phyloP scores from a whole-genome alignment of 1,140 invertebrate genomes.

The Calliopsis andreniformis region DNA sequence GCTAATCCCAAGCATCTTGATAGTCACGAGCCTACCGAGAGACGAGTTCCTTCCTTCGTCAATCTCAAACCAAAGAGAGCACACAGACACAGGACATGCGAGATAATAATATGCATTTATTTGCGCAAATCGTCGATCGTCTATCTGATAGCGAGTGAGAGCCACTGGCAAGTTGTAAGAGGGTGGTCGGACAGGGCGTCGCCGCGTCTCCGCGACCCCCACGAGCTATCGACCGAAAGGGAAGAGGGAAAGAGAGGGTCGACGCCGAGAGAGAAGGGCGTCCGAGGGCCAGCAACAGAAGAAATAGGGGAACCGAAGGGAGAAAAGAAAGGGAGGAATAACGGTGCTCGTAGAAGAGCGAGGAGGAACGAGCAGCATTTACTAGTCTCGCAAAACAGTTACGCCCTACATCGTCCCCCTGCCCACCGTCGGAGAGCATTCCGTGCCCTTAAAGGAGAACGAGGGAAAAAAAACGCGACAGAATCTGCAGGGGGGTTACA shows the following conservation, averaged over 20 bases:
- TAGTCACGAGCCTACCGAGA: too few relatives aligned
- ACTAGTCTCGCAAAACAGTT: constrained; percentile 37
- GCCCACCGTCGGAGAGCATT: not conserved
- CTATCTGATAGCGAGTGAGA: constrained; percentile 70
- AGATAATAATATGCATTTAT: too few relatives aligned
- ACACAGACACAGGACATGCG: too few relatives aligned
- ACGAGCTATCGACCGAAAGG: constrained; percentile 80
- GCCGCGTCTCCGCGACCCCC: constrained; percentile 80
- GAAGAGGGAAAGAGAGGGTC: constrained; percentile 57
- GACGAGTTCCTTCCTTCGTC: too few relatives aligned
- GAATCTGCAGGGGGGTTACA: not conserved
- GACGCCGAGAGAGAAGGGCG: constrained; percentile 42
- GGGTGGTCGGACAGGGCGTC: constrained; percentile 79
- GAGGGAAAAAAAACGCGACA: not conserved
- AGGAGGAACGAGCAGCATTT: constrained; percentile 34
- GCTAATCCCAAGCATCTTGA: not conserved
- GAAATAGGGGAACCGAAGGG: constrained; percentile 4
- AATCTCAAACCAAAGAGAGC: too few relatives aligned
- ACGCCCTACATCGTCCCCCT: not conserved
- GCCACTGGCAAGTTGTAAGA: constrained; percentile 72
- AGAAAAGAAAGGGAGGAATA: constrained; percentile 39
- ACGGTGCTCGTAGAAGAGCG: not conserved
- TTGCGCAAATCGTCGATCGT: not conserved
- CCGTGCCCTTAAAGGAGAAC: not conserved
- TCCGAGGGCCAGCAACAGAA: constrained; percentile 22